Percentiles rank a stretch among this genome's conserved stretches.
phyloP scores from a whole-genome alignment of 2,888 invertebrate species.

The Aromia moschata region DNA sequence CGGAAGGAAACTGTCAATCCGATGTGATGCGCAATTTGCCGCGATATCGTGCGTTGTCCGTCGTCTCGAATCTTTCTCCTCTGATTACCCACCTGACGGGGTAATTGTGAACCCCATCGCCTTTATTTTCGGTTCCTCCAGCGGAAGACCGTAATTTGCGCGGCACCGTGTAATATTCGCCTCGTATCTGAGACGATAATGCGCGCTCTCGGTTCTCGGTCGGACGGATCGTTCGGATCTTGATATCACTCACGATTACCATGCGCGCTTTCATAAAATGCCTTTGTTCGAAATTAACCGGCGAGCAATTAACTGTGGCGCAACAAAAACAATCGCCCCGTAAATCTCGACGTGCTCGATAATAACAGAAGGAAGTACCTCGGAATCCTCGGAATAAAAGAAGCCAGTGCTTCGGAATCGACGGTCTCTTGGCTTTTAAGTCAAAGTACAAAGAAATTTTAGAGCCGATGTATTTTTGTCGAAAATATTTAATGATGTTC shows the following conservation, averaged over 20 bases:
- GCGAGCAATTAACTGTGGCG: conserved; percentile 10
- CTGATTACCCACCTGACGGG: conserved; percentile 54
- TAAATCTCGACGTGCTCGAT: too few relatives aligned
- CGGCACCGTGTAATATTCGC: conserved; percentile 59
- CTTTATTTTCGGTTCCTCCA: conserved; percentile 56
- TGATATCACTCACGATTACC: conserved; percentile 23
- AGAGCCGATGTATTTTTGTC: too few relatives aligned
- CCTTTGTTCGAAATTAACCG: conserved; percentile 18
- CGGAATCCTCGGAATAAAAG: too few relatives aligned
- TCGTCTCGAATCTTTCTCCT: conserved; percentile 30
- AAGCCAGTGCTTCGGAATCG: too few relatives aligned
- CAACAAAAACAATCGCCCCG: conserved; percentile 5
- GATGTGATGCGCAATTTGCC: conserved; percentile 57
- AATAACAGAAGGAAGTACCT: too few relatives aligned
- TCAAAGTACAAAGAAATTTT: too few relatives aligned
- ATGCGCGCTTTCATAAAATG: conserved; percentile 20
- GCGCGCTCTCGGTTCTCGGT: conserved; percentile 14
- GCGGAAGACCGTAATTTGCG: conserved; percentile 61
- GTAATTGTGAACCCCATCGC: conserved; percentile 57
- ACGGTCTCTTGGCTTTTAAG: too few relatives aligned
- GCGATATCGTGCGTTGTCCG: conserved; percentile 52
- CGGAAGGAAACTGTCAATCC: conserved; percentile 61
- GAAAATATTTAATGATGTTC: too few relatives aligned
- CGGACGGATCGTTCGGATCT: conserved; percentile 13
- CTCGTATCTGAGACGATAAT: conserved; percentile 57